A percentile compares a stretch with the other conserved stretches of the same genome.
phyloP scores from a whole-genome alignment of 2,113 vertebrate genomes.

The Otis tarda region DNA sequence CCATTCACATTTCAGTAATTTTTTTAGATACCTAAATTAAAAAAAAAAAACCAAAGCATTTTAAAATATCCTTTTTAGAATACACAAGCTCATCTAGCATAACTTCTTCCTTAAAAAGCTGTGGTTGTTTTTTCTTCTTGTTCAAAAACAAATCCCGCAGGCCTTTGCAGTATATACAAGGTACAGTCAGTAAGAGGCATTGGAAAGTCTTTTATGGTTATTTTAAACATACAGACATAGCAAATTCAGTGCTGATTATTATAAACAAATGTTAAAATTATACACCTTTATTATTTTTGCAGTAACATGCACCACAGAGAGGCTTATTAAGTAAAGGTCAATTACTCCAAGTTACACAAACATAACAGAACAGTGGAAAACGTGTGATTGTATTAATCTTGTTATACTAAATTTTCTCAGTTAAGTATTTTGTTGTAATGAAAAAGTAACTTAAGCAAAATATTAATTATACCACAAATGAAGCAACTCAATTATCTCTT shows the following conservation, averaged over 20 bases:
- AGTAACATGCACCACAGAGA: not conserved
- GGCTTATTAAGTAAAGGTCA: not conserved
- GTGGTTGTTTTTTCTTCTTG: not conserved
- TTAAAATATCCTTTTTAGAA: not conserved
- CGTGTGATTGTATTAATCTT: not conserved
- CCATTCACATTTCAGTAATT: not conserved
- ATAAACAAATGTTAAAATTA: not conserved
- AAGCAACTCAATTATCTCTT: not conserved
- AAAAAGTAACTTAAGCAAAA: not conserved
- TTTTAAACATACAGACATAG: not conserved
- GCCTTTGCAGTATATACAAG: constrained; percentile 16
- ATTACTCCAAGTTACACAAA: not conserved
- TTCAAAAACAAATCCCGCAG: not conserved
- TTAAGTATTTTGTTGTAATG: not conserved
- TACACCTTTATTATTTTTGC: not conserved
- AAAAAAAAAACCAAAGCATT: not conserved
- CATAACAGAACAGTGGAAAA: not conserved
- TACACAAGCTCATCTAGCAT: not conserved
- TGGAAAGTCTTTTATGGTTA: constrained; percentile 18
- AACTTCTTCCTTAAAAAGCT: not conserved
- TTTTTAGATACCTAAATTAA: not conserved
- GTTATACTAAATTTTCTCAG: not conserved
- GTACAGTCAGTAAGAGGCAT: not conserved
- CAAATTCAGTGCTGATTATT: not conserved
- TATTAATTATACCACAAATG: not conserved